phyloP scores from a whole-genome alignment of 2,888 invertebrate genomes.

The Caenorhabditis japonica region DNA sequence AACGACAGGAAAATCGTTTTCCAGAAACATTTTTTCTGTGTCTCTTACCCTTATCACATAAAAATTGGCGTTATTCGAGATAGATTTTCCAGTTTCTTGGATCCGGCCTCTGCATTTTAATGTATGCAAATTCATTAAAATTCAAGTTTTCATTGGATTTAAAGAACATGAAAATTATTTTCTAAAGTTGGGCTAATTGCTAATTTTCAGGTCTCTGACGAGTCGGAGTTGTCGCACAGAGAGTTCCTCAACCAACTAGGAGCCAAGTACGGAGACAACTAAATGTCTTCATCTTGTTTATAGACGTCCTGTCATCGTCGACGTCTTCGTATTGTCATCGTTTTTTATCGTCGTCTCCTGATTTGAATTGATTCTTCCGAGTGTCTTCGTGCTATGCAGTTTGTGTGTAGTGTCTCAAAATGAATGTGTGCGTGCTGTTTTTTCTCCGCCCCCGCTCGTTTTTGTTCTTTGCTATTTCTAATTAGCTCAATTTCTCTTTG shows the following conservation, averaged over 20 bases:
- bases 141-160: too few relatives aligned
- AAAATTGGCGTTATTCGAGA: too few relatives aligned
- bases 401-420: not conserved
- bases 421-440: slow-evolving; percentile 9
- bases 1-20: too few relatives aligned
- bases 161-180: too few relatives aligned
- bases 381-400: slow-evolving; percentile 4
- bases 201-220: slow-evolving; percentile 76
- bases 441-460: slow-evolving; percentile 1
- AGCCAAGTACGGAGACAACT: slow-evolving; percentile 77
- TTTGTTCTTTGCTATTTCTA: too few relatives aligned
- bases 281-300: slow-evolving; percentile 25
- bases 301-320: slow-evolving; percentile 1
- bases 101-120: too few relatives aligned
- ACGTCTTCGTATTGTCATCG: slow-evolving; percentile 1
- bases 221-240: slow-evolving; percentile 76
- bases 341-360: not conserved
- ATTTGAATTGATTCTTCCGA: not conserved
- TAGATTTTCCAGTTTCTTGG: too few relatives aligned
- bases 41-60: too few relatives aligned
- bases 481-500: too few relatives aligned
- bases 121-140: too few relatives aligned
- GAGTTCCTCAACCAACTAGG: slow-evolving; percentile 75
- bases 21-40: too few relatives aligned
- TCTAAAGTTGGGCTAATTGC: too few relatives aligned